Evolutionary conservation across 2,888 invertebrate genomes (phyloP), one percentile per base, ranked within the genome.

Genomic region (Notodonta dromedarius): DNA sequence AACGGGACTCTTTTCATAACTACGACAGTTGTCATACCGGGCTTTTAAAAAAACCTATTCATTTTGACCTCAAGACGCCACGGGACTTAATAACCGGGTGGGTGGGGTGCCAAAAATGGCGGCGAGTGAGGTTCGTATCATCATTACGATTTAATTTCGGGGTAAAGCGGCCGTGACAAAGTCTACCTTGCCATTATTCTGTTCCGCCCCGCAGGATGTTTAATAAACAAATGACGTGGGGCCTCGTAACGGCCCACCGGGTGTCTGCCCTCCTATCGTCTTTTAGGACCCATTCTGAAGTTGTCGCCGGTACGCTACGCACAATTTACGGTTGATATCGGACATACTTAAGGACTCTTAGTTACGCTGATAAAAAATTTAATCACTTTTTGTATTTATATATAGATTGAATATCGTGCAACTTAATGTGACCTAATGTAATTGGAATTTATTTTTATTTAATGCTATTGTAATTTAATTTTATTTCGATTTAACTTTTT

Each of bases 141-240:
- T 89, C 90, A 89, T 91, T 92, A 90, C 89, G 85, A 90, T 93
- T 93, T 90, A 91, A 93, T 91, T 91, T 89, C 83, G 83, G 85
- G 87, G 88, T 89, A 91, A 91, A 89, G 87, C 88, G 88, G 80
- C 86, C 89, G 85, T 88, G 90, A 90, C 91, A 89, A 91, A 90
- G 90, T 90, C 91, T 87, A 83, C 84, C 80, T 76, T 79, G 82
- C 90, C 89, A 92, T 93, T 93, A 92, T 91, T 88, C 85, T 84
- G 88, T 91, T 91, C 90, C 89, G 89, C 90, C 90, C 90, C 87
- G 84, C 84, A 87, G 90, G 89, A 88, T 90, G 91, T 90, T 92
- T 92, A 89, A 91, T 91, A 91, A 91, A 91, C 92, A 91, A 91
- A 92, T 91, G 91, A 91, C 87, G 89, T 88, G 87, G 87, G 88